Evolutionary conservation across 2,797 vertebrate genomes (phyloP).

Genomic region (Cyclura pinguis): DNA sequence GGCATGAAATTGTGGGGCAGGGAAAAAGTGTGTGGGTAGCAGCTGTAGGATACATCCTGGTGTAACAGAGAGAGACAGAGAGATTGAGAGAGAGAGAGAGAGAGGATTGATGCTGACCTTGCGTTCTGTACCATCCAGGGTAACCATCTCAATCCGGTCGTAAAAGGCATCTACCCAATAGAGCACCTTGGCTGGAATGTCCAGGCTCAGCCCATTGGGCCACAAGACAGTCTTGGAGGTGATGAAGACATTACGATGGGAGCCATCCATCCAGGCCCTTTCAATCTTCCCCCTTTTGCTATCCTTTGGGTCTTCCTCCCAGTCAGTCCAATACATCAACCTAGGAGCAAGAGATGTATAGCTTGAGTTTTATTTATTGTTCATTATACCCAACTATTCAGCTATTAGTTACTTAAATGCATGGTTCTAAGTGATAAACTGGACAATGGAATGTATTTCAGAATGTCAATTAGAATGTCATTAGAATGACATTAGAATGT

Average conservation of each 20-base stretch:
- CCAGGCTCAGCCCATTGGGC: conserved; percentile 96
- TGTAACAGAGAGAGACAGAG: too few species aligned
- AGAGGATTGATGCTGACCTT: conserved; percentile 80
- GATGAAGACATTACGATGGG: conserved; percentile 91
- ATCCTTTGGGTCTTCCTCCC: conserved; percentile 97
- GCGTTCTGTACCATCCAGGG: conserved; percentile 90
- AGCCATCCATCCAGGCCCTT: conserved; percentile 97
- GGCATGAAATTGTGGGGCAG: neutral
- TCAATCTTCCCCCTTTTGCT: conserved; percentile 96
- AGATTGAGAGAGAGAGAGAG: neutral
- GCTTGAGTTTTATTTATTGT: neutral
- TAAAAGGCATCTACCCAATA: conserved; percentile 99
- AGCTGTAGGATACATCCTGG: too few species aligned
- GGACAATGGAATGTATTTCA: neutral
- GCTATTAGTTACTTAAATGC: neutral
- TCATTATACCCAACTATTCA: neutral
- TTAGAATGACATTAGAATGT: too few species aligned
- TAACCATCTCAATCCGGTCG: conserved; percentile 94
- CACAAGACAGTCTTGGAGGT: conserved; percentile 96
- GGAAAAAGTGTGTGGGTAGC: neutral
- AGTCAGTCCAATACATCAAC: conserved; percentile 99
- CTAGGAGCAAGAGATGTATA: conserved; percentile 68
- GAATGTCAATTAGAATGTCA: neutral
- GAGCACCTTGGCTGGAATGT: conserved; percentile 90
- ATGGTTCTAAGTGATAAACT: neutral